Evolutionary conservation across 1,140 invertebrate genomes (phyloP), one percentile per base, ranked within the genome.

Genomic region (Heliconius hewitsoni): DNA sequence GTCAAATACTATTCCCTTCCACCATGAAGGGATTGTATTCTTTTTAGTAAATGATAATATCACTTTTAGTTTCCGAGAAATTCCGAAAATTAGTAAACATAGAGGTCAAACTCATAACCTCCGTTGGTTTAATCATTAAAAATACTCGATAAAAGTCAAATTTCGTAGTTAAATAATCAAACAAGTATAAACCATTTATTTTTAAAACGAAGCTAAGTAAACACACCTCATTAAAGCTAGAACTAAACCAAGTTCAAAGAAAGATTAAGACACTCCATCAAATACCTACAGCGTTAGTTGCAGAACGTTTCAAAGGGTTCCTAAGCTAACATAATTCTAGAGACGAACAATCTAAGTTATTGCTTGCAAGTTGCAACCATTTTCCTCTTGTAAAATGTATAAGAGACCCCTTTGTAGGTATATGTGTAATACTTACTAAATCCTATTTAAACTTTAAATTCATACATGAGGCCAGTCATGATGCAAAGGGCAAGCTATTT

Each of bases 281-380:
- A 66, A 66, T 30, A 66, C 18, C 6, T 52, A 52, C 60, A 66
- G 60, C 27, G 27, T 18, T 23, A 66, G 60, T 66, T 66, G 60
- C 23, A 1, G 60, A 27, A 66, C 60, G 60, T 66, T 66, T 66
- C 60, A 66, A 66, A 66, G 60, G 60, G 60, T 66, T 66, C 27
- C 13, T 66, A 66, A 30, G 60, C 60, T 66, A 66, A 66, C 4
- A 66, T 66, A 13, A 30, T 66, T 66, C 60, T 66, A 66, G 60
- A 66, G 11, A 66, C 23, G 23, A 27, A 27, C 60, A 66, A 66
- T 66, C 60, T n/a, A 66, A 66, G 60, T 66, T 66, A 66, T 66
- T 66, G 30, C 60, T 27, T 30, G 60, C 23, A 6, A 66, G 23
- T 27, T 27, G 23, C 60, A 30, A 5, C 60, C n/a, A 30, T 66